Conservation (phyloP, 2,797 vertebrate species). For the Eupleurogrammus muticus region DNA sequence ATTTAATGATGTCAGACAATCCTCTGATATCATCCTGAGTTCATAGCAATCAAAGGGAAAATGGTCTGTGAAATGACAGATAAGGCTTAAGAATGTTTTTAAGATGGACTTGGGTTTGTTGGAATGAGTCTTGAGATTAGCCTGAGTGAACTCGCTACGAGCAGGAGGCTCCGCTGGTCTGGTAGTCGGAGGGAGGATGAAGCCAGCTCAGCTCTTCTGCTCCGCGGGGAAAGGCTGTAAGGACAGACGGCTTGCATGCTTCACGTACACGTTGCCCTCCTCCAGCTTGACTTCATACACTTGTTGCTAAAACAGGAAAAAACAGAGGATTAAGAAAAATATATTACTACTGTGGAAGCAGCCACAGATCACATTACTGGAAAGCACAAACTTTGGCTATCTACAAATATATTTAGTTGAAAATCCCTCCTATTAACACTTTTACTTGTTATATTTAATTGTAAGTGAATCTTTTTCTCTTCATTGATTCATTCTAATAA, state of each 20-base stretch:
- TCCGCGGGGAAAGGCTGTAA: constrained; percentile 68
- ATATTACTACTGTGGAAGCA: constrained; percentile 11
- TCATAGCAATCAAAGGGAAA: constrained; percentile 55
- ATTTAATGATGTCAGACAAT: constrained; percentile 60
- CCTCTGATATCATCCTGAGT: constrained; percentile 54
- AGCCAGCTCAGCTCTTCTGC: constrained; percentile 63
- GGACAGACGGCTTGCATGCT: constrained; percentile 75
- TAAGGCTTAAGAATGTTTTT: constrained; percentile 69
- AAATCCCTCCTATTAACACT: too few relatives aligned
- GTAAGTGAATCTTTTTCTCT: constrained; percentile 34
- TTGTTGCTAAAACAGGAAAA: constrained; percentile 76
- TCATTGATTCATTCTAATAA: constrained; percentile 32
- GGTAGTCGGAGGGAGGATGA: constrained; percentile 5
- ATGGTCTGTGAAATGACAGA: constrained; percentile 57
- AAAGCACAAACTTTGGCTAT: background rate
- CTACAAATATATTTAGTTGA: background rate
- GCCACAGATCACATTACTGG: background rate
- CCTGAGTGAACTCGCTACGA: constrained; percentile 28
- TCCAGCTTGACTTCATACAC: constrained; percentile 83
- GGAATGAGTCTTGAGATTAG: constrained; percentile 64
- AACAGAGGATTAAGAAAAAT: constrained; percentile 33
- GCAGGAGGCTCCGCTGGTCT: constrained; percentile 9
- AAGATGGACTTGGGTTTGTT: constrained; percentile 49
- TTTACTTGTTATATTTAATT: constrained; percentile 11
- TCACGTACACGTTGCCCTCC: constrained; percentile 78